A percentile compares a stretch with the other conserved stretches of the same genome.
Evolutionary conservation across 1,140 invertebrate species (phyloP).

Genomic region (Adelges cooleyi): DNA sequence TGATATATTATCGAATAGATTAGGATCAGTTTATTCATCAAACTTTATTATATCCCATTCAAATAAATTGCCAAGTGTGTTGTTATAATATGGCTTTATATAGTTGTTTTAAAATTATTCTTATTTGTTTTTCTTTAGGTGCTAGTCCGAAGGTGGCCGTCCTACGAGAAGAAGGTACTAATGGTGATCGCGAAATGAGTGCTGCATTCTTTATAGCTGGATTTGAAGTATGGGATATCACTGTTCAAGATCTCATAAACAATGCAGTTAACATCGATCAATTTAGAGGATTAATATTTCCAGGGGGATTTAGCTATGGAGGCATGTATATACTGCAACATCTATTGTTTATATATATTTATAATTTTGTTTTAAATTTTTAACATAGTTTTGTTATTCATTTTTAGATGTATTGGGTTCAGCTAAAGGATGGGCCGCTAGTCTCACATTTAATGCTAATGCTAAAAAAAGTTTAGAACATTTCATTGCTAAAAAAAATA

Average conservation of each 20-base stretch:
- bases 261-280: slow-evolving; percentile 56
- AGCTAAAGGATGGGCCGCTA: slow-evolving; percentile 94
- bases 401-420: slow-evolving; percentile 83
- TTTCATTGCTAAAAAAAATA: slow-evolving; percentile 61
- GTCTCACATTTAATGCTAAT: slow-evolving; percentile 58
- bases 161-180: slow-evolving; percentile 90
- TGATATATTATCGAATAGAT: slow-evolving; percentile 44
- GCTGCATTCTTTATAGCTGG: slow-evolving; percentile 82
- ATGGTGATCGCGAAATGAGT: slow-evolving; percentile 95
- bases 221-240: slow-evolving; percentile 85
- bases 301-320: slow-evolving; percentile 96
- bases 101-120: neutral
- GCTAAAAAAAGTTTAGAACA: slow-evolving; percentile 58
- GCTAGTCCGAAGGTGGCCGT: slow-evolving; percentile 68
- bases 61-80: slow-evolving; percentile 35
- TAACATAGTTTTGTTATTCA: slow-evolving; percentile 7
- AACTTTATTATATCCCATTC: slow-evolving; percentile 56
- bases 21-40: slow-evolving; percentile 46
- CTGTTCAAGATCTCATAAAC: slow-evolving; percentile 74
- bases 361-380: too few species aligned
- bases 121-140: slow-evolving; percentile 33
- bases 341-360: too few species aligned
- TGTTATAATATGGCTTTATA: neutral
- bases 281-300: slow-evolving; percentile 85
- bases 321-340: slow-evolving; percentile 44